These are phyloP conservation scores for Penaeus monodon DNA, from an alignment of 2,888 invertebrate species.

Conservation along the genomic window DNA sequence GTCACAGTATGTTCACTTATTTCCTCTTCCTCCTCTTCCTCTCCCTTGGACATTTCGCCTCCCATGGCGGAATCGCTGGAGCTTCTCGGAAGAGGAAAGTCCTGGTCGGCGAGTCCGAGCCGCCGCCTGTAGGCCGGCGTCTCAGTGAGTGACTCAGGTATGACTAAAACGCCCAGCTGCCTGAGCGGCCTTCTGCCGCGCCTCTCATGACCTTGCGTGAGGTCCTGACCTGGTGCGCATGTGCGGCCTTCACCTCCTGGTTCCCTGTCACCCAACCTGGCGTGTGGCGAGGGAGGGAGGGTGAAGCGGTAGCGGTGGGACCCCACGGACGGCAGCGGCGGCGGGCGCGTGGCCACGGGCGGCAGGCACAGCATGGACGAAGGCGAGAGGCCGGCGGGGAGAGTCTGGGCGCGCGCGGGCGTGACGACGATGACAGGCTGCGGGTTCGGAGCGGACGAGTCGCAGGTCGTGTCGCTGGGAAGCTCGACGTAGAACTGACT, in stretches of 20 bases:
- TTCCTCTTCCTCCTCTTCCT: constrained; percentile 5
- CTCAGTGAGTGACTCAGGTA: constrained; percentile 33
- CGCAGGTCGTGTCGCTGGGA: constrained; percentile 5
- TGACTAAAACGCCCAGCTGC: constrained; percentile 39
- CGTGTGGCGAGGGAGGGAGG: too few species aligned
- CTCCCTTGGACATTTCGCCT: background rate
- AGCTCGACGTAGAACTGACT: constrained; percentile 56
- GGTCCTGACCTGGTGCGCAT: background rate
- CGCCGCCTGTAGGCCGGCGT: constrained; percentile 20
- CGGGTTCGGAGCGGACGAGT: background rate
- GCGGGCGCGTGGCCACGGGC: background rate
- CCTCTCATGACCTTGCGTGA: background rate
- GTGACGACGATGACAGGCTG: background rate
- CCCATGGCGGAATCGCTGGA: background rate
- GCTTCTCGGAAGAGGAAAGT: background rate
- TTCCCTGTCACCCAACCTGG: background rate
- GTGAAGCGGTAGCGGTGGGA: too few species aligned
- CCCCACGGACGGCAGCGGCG: background rate
- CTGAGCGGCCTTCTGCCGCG: constrained; percentile 4
- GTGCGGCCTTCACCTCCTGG: background rate
- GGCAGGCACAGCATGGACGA: background rate
- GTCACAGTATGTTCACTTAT: background rate
- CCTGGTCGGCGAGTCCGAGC: background rate
- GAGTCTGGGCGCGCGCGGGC: background rate
- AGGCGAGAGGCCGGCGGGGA: background rate